Evolutionary conservation across 2,113 vertebrate species (phyloP), one percentile per base, ranked within the genome.

Genomic region (Nerophis ophidion): DNA sequence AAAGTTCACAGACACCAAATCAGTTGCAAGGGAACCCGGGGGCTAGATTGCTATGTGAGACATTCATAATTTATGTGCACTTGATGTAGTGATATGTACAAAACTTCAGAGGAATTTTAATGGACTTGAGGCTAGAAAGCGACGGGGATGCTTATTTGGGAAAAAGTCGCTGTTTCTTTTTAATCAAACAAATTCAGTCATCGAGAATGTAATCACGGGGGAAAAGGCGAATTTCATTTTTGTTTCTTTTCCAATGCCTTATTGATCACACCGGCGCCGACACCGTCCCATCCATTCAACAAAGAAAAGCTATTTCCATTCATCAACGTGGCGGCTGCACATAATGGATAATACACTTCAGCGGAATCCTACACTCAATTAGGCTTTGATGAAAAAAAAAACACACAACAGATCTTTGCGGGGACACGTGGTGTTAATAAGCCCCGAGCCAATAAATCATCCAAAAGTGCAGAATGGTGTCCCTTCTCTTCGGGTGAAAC

Each of bases 41-140:
- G 89, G 87, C 87, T 89, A 90, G 79, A 82, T 83, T 85, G 87
- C 82, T 87, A 83, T 89, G 85, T 83, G 84, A 89, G 84, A 88
- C 87, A 91, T 91, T 90, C 84, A 91, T 91, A 88, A 91, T 90
- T 90, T 88, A 91, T 91, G 88, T 86, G 86, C 76, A 90, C 86
- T 88, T 90, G 89, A 91, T 91, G 87, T 89, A 81, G 89, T 89
- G 88, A 90, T 91, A 90, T 90, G 88, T 89, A 86, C 76, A 87
- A 84, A 82, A 88, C 87, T 87, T 91, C 87, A 75, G 86, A 89
- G 72, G 89, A 91, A 90, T 91, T 89, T 90, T 91, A 90, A 91
- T 90, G 75, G 85, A 87, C 76, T 82, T 66, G 74, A 85, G 81
- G 85, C 82, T 59, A 72, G 74, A 69, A 78, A 40, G 74, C 57